Evolutionary conservation across 2,797 vertebrate genomes (phyloP).

Genomic region (Propithecus deckenii): DNA sequence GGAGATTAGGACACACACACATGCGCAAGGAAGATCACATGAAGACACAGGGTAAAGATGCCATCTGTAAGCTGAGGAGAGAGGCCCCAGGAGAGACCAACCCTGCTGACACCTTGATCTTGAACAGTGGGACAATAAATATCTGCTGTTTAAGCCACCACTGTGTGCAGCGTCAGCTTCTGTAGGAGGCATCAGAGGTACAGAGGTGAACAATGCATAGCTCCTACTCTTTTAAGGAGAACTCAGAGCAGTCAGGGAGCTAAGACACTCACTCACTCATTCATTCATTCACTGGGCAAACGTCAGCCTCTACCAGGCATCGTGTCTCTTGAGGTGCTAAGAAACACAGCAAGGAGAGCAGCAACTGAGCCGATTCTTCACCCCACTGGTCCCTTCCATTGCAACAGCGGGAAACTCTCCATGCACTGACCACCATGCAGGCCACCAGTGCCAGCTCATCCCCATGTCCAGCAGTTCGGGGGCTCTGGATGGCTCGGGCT

Average conservation of each 20-base stretch:
- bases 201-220: not conserved
- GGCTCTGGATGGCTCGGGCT: not conserved
- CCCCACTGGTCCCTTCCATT: not conserved
- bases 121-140: not conserved
- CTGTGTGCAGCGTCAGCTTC: not conserved
- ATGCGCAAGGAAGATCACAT: no score
- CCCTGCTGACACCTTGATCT: not conserved
- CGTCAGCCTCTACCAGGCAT: fast-evolving
- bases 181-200: no score
- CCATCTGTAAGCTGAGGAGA: not conserved
- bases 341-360: no score
- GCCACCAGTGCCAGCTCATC: no score
- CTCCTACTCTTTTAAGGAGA: not conserved
- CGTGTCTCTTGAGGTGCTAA: not conserved
- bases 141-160: not conserved
- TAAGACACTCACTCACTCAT: not conserved
- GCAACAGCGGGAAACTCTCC: not conserved
- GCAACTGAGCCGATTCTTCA: not conserved
- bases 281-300: not conserved
- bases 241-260: not conserved
- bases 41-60: not conserved
- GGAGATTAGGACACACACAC: not conserved
- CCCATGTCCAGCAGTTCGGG: not conserved
- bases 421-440: not conserved
- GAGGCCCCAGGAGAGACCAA: not conserved